Evolutionary conservation across 2,113 vertebrate genomes (phyloP).

Genomic region (Petaurus breviceps): DNA sequence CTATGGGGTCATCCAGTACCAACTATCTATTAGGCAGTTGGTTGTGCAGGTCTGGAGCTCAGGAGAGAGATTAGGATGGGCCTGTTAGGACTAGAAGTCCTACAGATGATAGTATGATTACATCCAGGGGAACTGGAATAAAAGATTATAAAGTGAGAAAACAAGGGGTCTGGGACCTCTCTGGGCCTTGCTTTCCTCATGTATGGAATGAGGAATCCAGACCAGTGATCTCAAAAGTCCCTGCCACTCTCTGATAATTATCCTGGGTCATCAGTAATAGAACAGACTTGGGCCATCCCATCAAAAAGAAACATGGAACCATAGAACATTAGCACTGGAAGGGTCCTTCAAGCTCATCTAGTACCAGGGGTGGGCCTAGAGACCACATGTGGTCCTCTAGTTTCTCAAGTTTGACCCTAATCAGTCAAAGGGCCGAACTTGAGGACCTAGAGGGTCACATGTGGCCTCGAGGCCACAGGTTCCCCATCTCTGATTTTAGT

Average conservation of each 20-base stretch:
- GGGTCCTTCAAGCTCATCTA: neutral
- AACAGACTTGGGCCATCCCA: neutral
- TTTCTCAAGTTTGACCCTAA: too few relatives aligned
- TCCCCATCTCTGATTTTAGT: neutral
- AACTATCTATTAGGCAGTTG: neutral
- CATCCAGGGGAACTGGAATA: neutral
- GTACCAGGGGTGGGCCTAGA: too few relatives aligned
- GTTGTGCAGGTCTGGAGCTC: neutral
- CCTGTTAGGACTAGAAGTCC: neutral
- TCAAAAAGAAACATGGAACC: neutral
- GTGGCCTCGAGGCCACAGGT: too few relatives aligned
- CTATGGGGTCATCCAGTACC: neutral
- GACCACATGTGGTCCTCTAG: too few relatives aligned
- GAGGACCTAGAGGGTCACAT: too few relatives aligned
- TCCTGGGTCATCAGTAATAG: neutral
- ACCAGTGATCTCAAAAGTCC: neutral
- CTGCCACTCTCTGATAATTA: neutral
- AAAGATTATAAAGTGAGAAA: neutral
- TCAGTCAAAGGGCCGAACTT: too few relatives aligned
- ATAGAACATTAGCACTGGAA: neutral
- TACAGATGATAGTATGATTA: neutral
- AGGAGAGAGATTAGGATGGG: neutral
- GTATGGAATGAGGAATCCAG: neutral
- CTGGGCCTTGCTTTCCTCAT: neutral
- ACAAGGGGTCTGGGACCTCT: neutral